phyloP scores from a whole-genome alignment of 2,888 invertebrate genomes.

The Pristionchus arcanus region DNA sequence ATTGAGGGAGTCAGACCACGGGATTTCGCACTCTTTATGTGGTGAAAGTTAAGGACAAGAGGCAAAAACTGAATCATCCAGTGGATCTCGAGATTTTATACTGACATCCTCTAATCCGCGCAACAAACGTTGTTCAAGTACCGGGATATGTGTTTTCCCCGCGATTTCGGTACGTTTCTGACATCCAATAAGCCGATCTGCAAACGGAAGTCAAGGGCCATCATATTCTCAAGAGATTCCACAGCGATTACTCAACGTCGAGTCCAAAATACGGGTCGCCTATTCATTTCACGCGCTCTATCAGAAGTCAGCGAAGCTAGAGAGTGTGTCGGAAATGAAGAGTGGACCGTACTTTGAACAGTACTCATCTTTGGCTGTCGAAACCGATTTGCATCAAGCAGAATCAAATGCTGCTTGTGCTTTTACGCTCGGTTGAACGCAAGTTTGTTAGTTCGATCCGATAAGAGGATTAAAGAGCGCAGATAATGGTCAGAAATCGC shows the following conservation, averaged over 20 bases:
- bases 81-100: neutral
- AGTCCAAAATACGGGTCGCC: neutral
- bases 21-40: neutral
- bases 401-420: neutral
- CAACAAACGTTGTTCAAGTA: neutral
- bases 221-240: neutral
- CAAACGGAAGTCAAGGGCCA: neutral
- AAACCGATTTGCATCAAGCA: neutral
- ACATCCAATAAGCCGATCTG: neutral
- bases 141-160: neutral
- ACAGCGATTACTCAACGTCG: neutral
- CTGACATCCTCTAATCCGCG: neutral
- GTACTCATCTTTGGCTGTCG: neutral
- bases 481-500: neutral
- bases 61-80: neutral
- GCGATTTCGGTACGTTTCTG: neutral
- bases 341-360: neutral
- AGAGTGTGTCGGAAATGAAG: too few species aligned
- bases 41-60: neutral
- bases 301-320: too few species aligned
- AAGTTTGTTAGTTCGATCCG: neutral
- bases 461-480: neutral
- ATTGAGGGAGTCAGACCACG: too few species aligned
- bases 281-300: too few species aligned
- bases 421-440: neutral